Evolutionary conservation across 2,888 invertebrate species (phyloP).

Genomic region (Leucania comma): DNA sequence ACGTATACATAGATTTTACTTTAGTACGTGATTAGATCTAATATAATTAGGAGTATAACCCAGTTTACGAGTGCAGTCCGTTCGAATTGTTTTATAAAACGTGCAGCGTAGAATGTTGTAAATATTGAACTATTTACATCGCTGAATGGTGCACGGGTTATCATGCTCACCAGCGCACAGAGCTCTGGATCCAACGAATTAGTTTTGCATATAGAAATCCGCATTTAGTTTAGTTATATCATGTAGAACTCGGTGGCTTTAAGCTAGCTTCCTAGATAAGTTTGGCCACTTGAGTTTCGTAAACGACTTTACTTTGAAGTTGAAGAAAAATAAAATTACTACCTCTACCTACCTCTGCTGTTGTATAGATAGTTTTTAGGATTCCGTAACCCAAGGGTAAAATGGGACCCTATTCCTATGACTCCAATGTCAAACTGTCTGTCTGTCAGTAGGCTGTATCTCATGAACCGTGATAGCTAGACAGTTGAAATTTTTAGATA

Average conservation of each 20-base stretch:
- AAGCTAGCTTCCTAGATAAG: conserved; percentile 16
- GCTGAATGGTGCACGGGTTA: conserved; percentile 59
- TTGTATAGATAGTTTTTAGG: too few relatives aligned
- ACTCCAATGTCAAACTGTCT: too few relatives aligned
- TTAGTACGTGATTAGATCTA: too few relatives aligned
- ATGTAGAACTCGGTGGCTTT: not conserved
- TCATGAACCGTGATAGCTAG: too few relatives aligned
- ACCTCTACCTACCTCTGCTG: too few relatives aligned
- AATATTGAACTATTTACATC: conserved; percentile 69
- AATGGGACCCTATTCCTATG: too few relatives aligned
- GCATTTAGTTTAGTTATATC: conserved; percentile 52
- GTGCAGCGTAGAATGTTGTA: conserved; percentile 54
- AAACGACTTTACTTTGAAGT: conserved; percentile 11
- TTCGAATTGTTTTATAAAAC: conserved; percentile 35
- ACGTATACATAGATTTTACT: too few relatives aligned
- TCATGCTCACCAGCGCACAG: conserved; percentile 50
- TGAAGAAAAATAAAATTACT: not conserved
- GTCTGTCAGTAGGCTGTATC: too few relatives aligned
- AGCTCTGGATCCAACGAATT: conserved; percentile 50
- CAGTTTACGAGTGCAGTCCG: not conserved
- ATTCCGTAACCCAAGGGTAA: too few relatives aligned
- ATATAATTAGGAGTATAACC: too few relatives aligned
- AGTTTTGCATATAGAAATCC: conserved; percentile 69
- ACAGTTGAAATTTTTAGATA: too few relatives aligned
- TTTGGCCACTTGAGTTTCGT: not conserved